These are phyloP conservation scores for Lasiommata megera DNA, from an alignment of 2,888 invertebrate species.

Conservation along the genomic window DNA sequence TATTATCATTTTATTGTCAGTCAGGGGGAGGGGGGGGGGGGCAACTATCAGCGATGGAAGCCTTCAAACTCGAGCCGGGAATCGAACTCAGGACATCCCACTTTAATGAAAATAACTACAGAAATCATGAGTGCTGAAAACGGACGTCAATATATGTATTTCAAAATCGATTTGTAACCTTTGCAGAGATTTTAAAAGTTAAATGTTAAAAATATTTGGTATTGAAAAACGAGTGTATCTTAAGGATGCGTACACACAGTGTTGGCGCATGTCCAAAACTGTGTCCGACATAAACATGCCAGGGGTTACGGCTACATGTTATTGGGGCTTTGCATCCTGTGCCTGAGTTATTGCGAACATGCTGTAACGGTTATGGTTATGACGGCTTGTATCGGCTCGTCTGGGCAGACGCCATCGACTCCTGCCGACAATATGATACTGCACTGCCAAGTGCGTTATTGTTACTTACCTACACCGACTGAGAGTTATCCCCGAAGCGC, in stretches of 20 bases:
- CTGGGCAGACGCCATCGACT: background rate
- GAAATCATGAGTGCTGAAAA: too few relatives aligned
- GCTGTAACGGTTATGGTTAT: conserved; percentile 1
- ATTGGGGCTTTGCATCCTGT: conserved; percentile 1
- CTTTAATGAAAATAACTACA: too few relatives aligned
- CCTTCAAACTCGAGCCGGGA: too few relatives aligned
- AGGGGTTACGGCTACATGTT: background rate
- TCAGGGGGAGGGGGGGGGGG: too few relatives aligned
- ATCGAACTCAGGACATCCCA: too few relatives aligned
- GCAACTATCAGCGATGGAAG: too few relatives aligned
- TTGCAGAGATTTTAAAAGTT: too few relatives aligned
- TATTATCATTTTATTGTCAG: too few relatives aligned
- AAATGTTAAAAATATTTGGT: too few relatives aligned
- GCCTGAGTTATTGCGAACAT: conserved; percentile 5
- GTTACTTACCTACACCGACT: background rate
- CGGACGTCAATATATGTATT: too few relatives aligned
- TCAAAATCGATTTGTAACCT: too few relatives aligned
- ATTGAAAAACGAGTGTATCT: background rate
- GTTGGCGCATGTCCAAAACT: conserved; percentile 5
- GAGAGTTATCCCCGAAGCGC: background rate
- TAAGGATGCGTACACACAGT: background rate
- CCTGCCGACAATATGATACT: background rate
- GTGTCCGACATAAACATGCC: background rate
- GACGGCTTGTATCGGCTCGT: background rate
- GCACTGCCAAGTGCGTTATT: background rate